phyloP scores from a whole-genome alignment of 1,140 invertebrate genomes.

The Drosophila truncata region DNA sequence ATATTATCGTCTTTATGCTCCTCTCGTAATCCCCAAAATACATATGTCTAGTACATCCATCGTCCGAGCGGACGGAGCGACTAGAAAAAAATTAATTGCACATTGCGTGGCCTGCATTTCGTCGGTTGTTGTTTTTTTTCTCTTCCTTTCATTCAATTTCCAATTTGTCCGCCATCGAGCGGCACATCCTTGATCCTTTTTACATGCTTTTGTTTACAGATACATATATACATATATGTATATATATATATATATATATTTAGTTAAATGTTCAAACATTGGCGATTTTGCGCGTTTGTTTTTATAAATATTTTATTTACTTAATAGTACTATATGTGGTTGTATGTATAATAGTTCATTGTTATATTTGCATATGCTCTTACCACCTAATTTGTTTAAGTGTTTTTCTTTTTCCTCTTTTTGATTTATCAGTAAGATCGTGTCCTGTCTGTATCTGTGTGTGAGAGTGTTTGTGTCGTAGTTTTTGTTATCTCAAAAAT shows the following conservation, averaged over 20 bases:
- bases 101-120: constrained; percentile 78
- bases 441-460: constrained; percentile 24
- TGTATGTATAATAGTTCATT: constrained; percentile 84
- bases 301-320: constrained; percentile 84
- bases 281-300: constrained; percentile 51
- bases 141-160: constrained; percentile 16
- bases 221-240: constrained; percentile 11
- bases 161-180: constrained; percentile 23
- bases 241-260: constrained; percentile 36
- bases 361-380: constrained; percentile 80
- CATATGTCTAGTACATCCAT: constrained; percentile 45
- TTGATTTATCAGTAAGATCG: constrained; percentile 77
- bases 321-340: constrained; percentile 75
- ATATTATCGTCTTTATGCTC: constrained; percentile 46
- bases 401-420: constrained; percentile 54
- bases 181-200: constrained; percentile 47
- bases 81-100: constrained; percentile 82
- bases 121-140: background rate
- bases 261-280: constrained; percentile 70
- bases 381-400: constrained; percentile 82
- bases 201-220: constrained; percentile 53
- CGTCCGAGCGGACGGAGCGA: constrained; percentile 59
- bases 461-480: constrained; percentile 21
- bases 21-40: constrained; percentile 26
- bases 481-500: constrained; percentile 34